A percentile compares a stretch with the other conserved stretches of the same genome.
These are phyloP conservation scores for Clusia tigrina DNA, from an alignment of 2,888 invertebrate species.

Conservation along the genomic window DNA sequence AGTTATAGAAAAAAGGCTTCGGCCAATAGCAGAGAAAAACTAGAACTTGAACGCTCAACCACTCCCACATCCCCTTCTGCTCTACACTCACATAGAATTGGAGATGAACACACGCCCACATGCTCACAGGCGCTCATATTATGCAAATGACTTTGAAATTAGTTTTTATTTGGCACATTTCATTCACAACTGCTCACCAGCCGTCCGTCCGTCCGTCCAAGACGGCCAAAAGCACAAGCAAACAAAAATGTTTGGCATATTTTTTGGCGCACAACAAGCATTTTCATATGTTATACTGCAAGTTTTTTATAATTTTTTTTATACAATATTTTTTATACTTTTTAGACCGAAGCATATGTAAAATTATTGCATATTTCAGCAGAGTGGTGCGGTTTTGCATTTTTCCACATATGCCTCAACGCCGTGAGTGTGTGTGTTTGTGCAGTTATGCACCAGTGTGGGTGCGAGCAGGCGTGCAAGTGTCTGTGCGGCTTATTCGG, in stretches of 20 bases:
- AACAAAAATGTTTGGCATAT: background rate
- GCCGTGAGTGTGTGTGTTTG: background rate
- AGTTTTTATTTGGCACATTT: conserved; percentile 46
- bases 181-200: background rate
- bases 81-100: background rate
- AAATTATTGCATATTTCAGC: background rate
- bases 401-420: background rate
- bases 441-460: background rate
- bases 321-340: background rate
- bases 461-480: too few species aligned
- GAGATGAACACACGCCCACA: conserved; percentile 1
- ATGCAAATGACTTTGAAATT: conserved; percentile 59
- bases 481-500: too few species aligned
- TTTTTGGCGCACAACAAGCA: background rate
- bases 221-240: background rate
- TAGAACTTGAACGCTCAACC: too few species aligned
- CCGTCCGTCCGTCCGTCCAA: background rate
- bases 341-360: background rate
- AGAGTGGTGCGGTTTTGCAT: background rate
- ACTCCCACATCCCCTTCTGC: too few species aligned
- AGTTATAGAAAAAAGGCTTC: background rate
- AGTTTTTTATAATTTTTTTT: background rate
- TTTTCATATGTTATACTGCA: background rate
- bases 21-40: too few species aligned
- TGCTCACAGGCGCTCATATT: conserved; percentile 53